A percentile compares a stretch with the other conserved stretches of the same genome.
These are phyloP conservation scores for Serranus cabrilla DNA, from an alignment of 2,797 vertebrate genomes.

Conservation along the genomic window DNA sequence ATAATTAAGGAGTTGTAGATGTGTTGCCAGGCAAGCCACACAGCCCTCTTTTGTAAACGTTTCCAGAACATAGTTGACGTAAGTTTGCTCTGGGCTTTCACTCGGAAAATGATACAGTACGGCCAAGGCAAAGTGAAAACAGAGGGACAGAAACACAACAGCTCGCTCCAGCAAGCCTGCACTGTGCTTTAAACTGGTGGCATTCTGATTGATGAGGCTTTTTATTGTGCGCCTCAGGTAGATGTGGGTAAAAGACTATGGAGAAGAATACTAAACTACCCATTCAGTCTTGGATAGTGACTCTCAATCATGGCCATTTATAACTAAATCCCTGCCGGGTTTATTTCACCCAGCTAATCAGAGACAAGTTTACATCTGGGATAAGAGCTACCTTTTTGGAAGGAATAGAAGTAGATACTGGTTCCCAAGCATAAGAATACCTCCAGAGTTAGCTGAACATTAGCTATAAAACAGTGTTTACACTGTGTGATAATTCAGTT, in stretches of 20 bases:
- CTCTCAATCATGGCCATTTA: slow-evolving; percentile 2
- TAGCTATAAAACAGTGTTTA: neutral
- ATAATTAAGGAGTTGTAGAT: slow-evolving; percentile 69
- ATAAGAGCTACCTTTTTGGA: neutral
- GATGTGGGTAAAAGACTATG: neutral
- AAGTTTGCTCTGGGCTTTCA: slow-evolving; percentile 44
- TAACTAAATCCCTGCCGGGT: slow-evolving; percentile 8
- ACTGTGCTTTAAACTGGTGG: slow-evolving; percentile 13
- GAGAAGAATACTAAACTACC: slow-evolving; percentile 10
- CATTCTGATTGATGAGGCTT: slow-evolving; percentile 6
- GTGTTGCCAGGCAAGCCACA: slow-evolving; percentile 69
- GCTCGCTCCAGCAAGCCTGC: slow-evolving; percentile 7
- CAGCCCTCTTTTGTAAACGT: slow-evolving; percentile 73
- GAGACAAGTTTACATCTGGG: neutral
- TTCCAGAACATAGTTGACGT: slow-evolving; percentile 76
- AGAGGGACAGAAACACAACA: slow-evolving; percentile 34
- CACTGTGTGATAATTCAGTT: neutral
- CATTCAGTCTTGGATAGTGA: neutral
- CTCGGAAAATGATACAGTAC: slow-evolving; percentile 51
- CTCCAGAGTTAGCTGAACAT: neutral
- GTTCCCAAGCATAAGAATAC: neutral
- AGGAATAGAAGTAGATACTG: neutral
- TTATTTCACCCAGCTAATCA: slow-evolving; percentile 17
- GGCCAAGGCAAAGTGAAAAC: slow-evolving; percentile 50
- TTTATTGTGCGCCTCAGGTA: neutral